A percentile compares a stretch with the other conserved stretches of the same genome.
phyloP scores from a whole-genome alignment of 2,888 invertebrate species.

The Erynnis tages region DNA sequence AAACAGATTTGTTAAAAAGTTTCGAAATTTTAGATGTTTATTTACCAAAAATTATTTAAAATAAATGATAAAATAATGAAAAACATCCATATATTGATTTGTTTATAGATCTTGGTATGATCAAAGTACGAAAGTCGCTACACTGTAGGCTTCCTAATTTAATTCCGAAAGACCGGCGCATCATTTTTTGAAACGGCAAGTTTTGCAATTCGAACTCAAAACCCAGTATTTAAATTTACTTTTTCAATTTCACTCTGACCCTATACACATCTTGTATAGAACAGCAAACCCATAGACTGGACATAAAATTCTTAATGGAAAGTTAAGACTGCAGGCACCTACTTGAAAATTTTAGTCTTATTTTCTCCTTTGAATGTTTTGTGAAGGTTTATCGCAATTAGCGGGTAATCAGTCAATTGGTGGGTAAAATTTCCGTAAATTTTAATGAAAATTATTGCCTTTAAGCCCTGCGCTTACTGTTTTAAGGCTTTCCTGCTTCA shows the following conservation, averaged over 20 bases:
- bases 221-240: conserved; percentile 18
- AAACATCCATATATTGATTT: no score
- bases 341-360: neutral
- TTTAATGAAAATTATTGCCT: neutral
- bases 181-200: conserved; percentile 19
- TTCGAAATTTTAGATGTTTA: no score
- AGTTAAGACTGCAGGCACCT: neutral
- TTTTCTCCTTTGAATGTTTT: neutral
- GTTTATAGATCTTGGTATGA: no score
- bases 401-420: neutral
- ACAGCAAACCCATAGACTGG: neutral
- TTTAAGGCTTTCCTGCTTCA: no score
- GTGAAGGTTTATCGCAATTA: neutral
- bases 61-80: no score
- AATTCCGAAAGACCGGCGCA: conserved; percentile 10
- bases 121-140: no score
- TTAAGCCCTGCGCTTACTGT: no score
- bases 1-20: no score
- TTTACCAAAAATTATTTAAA: no score
- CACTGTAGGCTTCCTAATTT: neutral
- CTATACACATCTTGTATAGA: conserved; percentile 7
- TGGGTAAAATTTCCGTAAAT: neutral
- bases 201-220: conserved; percentile 25
- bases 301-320: neutral
- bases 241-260: conserved; percentile 17